These are phyloP conservation scores for Podarcis cretensis DNA, from an alignment of 2,113 vertebrate genomes.

Conservation along the genomic window DNA sequence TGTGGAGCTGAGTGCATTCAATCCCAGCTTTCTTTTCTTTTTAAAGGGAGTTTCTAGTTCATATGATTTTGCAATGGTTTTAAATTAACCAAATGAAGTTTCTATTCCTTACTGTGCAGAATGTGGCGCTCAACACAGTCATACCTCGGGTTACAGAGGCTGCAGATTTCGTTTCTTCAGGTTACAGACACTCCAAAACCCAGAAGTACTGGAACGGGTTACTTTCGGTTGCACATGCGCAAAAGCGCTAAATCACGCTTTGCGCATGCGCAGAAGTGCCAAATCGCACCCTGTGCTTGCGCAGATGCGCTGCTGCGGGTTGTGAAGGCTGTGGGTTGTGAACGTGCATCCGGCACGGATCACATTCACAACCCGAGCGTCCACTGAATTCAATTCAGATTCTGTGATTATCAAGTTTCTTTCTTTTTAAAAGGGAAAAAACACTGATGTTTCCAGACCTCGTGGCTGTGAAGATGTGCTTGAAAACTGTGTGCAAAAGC, in stretches of 20 bases:
- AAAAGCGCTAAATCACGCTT: too few relatives aligned
- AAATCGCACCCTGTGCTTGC: too few relatives aligned
- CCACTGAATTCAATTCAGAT: neutral
- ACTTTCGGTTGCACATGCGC: too few relatives aligned
- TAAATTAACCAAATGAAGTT: neutral
- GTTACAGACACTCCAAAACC: too few relatives aligned
- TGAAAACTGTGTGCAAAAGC: neutral
- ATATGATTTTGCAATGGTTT: neutral
- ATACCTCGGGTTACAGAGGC: too few relatives aligned
- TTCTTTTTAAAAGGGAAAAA: neutral
- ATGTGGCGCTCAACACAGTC: neutral
- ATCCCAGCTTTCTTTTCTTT: neutral
- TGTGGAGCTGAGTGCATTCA: neutral
- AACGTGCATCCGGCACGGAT: too few relatives aligned
- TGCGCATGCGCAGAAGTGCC: too few relatives aligned
- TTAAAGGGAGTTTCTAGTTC: neutral
- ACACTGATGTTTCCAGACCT: neutral
- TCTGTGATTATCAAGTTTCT: neutral
- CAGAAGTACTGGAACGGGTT: too few relatives aligned
- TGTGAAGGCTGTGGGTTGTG: too few relatives aligned
- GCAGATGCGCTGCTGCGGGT: too few relatives aligned
- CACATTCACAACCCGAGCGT: too few relatives aligned
- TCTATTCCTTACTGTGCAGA: neutral
- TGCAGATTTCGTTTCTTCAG: too few relatives aligned
- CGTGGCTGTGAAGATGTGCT: neutral